Percentiles rank a stretch among this genome's conserved stretches.
Conservation (phyloP, 2,113 vertebrate genomes). For the Puma concolor region DNA sequence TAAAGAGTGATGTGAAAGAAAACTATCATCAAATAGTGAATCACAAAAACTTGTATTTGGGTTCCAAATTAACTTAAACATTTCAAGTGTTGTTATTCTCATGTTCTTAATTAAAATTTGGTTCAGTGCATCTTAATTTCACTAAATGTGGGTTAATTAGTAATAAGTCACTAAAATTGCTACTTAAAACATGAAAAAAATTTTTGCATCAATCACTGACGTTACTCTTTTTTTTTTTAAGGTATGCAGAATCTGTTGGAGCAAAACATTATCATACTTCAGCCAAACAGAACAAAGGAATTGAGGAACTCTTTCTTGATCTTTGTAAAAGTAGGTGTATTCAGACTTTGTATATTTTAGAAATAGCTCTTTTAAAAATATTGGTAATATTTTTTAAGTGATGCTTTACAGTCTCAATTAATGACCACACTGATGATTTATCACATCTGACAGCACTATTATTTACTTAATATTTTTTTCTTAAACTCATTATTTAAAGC, state of each 20-base stretch:
- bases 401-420: constrained; percentile 9
- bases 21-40: background rate
- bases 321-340: constrained; percentile 96
- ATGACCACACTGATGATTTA: background rate
- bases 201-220: background rate
- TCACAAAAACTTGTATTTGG: constrained; percentile 28
- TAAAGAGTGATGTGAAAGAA: background rate
- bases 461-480: constrained; percentile 25
- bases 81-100: background rate
- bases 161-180: constrained; percentile 40
- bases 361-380: constrained; percentile 5
- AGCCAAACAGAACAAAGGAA: constrained; percentile 99
- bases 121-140: constrained; percentile 11
- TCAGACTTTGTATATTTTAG: constrained; percentile 16
- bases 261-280: constrained; percentile 99
- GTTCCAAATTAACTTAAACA: constrained; percentile 35
- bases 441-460: background rate
- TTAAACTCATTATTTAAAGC: background rate
- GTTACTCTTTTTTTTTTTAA: constrained; percentile 77
- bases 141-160: constrained; percentile 12
- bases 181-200: constrained; percentile 14
- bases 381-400: background rate
- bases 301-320: constrained; percentile 98
- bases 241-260: constrained; percentile 98
- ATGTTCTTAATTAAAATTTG: constrained; percentile 40